phyloP scores from a whole-genome alignment of 2,113 vertebrate species.

The Centrocercus urophasianus region DNA sequence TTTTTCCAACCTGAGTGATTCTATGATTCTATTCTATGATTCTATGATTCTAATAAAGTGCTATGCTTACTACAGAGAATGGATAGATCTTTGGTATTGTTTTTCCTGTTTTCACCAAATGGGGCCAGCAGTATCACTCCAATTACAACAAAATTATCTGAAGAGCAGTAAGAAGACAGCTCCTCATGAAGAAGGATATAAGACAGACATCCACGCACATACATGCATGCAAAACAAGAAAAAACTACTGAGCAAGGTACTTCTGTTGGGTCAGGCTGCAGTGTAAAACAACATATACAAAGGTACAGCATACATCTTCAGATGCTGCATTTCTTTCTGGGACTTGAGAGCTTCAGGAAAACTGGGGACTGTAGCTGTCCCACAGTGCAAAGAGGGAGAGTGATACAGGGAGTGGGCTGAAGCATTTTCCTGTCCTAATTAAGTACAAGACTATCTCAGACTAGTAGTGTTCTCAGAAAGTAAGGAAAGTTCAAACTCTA shows the following conservation, averaged over 20 bases:
- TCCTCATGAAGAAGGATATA: background rate
- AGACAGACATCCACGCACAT: no score
- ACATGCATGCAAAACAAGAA: background rate
- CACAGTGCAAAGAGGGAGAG: background rate
- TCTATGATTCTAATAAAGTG: background rate
- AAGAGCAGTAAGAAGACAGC: background rate
- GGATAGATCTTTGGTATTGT: background rate
- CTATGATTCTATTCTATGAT: no score
- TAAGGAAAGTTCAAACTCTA: background rate
- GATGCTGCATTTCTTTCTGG: background rate
- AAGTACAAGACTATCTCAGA: background rate
- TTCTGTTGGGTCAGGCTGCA: background rate
- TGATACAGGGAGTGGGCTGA: background rate
- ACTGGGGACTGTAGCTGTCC: background rate
- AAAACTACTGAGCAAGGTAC: no score
- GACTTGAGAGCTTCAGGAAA: background rate
- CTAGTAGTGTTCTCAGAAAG: background rate
- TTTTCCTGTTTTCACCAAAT: background rate
- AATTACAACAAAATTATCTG: background rate
- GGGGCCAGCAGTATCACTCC: background rate
- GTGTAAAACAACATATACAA: background rate
- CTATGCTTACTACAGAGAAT: rapidly evolving
- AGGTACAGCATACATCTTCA: background rate
- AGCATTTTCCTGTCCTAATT: background rate
- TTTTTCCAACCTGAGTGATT: no score